phyloP scores from a whole-genome alignment of 2,797 vertebrate species.

The Oreochromis mossambicus region DNA sequence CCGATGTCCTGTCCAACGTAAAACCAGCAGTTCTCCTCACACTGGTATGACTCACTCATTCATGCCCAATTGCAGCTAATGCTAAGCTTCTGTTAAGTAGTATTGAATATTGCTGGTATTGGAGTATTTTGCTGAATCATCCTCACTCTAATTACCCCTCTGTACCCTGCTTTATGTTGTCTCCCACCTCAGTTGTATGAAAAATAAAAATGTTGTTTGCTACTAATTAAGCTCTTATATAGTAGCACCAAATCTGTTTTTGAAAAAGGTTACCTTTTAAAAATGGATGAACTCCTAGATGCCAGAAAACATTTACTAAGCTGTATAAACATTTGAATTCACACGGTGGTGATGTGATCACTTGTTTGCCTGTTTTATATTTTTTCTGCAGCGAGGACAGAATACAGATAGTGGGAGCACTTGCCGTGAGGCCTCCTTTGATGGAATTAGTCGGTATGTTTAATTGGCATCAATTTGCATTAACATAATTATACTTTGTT shows the following conservation, averaged over 20 bases:
- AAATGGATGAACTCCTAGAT: background rate
- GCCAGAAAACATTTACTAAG: background rate
- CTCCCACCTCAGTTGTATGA: background rate
- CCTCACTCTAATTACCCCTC: background rate
- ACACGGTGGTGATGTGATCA: background rate
- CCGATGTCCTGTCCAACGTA: constrained; percentile 74
- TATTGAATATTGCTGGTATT: background rate
- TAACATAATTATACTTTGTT: constrained; percentile 1
- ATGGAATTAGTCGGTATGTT: constrained; percentile 88
- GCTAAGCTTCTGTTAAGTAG: background rate
- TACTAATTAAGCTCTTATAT: background rate
- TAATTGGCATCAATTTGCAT: background rate
- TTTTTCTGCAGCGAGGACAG: constrained; percentile 77
- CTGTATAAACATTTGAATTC: background rate
- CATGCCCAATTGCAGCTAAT: background rate
- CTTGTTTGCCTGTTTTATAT: background rate
- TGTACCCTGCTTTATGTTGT: background rate
- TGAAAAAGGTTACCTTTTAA: background rate
- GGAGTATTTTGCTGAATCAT: background rate
- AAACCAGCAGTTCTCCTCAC: constrained; percentile 85
- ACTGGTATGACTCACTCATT: constrained; percentile 74
- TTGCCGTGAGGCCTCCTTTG: constrained; percentile 82
- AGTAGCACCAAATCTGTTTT: background rate
- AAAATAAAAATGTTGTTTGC: background rate
- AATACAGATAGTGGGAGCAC: constrained; percentile 89